Conservation (phyloP, 35 echinoderm and acorn worm species). For the Acanthaster planci region DNA sequence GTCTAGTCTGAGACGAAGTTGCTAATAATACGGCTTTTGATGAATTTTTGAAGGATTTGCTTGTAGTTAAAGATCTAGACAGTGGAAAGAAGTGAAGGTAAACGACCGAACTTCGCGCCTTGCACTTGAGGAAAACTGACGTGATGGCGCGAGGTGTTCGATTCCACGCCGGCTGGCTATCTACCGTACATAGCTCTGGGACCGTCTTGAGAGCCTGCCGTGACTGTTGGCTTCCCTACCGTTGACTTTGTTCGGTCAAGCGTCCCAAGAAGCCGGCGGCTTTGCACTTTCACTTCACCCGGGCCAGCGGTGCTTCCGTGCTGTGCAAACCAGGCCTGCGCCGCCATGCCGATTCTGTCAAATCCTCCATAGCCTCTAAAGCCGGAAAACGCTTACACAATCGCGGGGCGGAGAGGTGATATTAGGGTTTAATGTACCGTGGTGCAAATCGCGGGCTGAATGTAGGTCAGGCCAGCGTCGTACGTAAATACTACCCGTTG, state of each 20-base stretch:
- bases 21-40: too few relatives aligned
- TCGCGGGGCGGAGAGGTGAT: conserved; percentile 35
- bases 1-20: too few relatives aligned
- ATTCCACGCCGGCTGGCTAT: background rate
- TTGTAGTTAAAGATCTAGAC: too few relatives aligned
- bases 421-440: conserved; percentile 50
- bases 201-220: background rate
- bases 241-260: conserved; percentile 38
- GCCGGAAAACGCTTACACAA: conserved; percentile 50
- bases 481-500: conserved; percentile 46
- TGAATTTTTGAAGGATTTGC: too few relatives aligned
- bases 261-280: conserved; percentile 16
- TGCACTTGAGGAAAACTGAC: background rate
- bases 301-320: background rate
- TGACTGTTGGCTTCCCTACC: background rate
- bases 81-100: too few relatives aligned
- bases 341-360: background rate
- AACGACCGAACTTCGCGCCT: background rate
- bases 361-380: conserved; percentile 1
- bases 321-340: background rate
- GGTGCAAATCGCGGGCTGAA: conserved; percentile 16
- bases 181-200: background rate
- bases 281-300: conserved; percentile 23
- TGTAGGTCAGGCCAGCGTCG: conserved; percentile 29
- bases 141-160: background rate